Percentiles rank a stretch among this genome's conserved stretches.
Conservation (phyloP, 2,888 invertebrate genomes). For the Oasisia sp. region DNA sequence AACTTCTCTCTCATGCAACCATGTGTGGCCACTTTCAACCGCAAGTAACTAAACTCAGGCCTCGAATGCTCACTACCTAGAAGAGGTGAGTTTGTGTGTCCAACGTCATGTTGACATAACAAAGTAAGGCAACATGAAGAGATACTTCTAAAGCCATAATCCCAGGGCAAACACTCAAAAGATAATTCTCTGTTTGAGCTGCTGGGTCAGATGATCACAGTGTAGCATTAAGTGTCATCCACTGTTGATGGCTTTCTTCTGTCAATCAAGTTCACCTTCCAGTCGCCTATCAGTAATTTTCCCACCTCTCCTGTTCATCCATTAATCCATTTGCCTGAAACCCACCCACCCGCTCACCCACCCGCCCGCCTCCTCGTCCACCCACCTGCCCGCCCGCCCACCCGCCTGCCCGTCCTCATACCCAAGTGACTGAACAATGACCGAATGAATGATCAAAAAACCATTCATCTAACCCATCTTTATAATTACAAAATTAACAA, state of each 20-base stretch:
- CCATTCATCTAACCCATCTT: too few species aligned
- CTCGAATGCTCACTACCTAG: background rate
- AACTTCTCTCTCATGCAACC: background rate
- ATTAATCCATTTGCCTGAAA: background rate
- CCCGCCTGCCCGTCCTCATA: too few species aligned
- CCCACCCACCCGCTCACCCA: background rate
- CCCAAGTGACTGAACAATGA: too few species aligned
- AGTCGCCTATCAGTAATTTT: background rate
- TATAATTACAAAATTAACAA: too few species aligned
- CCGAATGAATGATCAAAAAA: too few species aligned
- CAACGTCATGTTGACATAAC: background rate
- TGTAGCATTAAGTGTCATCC: background rate
- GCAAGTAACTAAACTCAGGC: background rate
- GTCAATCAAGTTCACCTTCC: too few species aligned
- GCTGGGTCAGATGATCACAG: background rate
- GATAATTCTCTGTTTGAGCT: background rate
- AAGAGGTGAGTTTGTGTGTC: background rate
- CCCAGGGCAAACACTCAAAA: background rate
- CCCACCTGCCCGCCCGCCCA: too few species aligned
- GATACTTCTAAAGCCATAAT: constrained; percentile 8
- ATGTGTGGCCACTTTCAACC: background rate
- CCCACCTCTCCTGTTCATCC: background rate
- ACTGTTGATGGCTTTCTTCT: background rate
- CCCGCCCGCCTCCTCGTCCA: background rate
- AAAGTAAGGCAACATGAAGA: background rate